phyloP scores from a whole-genome alignment of 2,113 vertebrate genomes.

The Genyomyrus donnyi region DNA sequence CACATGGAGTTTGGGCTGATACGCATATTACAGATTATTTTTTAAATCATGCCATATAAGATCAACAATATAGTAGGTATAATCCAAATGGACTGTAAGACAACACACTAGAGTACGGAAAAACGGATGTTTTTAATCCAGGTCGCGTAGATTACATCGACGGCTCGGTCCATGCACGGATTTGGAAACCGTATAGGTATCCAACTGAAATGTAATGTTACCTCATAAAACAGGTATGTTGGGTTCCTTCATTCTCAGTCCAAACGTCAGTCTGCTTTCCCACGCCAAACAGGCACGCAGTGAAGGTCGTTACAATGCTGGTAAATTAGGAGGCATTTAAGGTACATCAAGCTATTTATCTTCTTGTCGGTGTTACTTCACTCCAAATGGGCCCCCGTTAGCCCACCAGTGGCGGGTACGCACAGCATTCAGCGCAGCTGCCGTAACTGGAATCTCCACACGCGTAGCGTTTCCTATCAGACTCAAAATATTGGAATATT shows the following conservation, averaged over 20 bases:
- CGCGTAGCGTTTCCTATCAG: conserved; percentile 40
- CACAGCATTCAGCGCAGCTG: background rate
- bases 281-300: conserved; percentile 15
- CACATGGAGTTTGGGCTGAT: background rate
- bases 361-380: conserved; percentile 23
- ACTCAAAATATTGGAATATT: conserved; percentile 33
- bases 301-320: conserved; percentile 31
- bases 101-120: background rate
- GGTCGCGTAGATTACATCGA: background rate
- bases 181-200: background rate
- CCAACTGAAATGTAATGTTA: conserved; percentile 31
- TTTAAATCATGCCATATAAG: background rate
- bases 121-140: background rate
- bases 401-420: conserved; percentile 27
- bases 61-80: background rate
- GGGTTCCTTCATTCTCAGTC: conserved; percentile 48
- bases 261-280: conserved; percentile 27
- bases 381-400: background rate
- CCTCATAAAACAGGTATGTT: conserved; percentile 48
- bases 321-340: conserved; percentile 28
- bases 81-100: background rate
- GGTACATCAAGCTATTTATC: conserved; percentile 19
- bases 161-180: background rate
- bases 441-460: conserved; percentile 22
- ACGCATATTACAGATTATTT: background rate